Base-by-base conservation (phyloP, 1,140 invertebrate genomes). In the Phenacoccus solenopsis region DNA sequence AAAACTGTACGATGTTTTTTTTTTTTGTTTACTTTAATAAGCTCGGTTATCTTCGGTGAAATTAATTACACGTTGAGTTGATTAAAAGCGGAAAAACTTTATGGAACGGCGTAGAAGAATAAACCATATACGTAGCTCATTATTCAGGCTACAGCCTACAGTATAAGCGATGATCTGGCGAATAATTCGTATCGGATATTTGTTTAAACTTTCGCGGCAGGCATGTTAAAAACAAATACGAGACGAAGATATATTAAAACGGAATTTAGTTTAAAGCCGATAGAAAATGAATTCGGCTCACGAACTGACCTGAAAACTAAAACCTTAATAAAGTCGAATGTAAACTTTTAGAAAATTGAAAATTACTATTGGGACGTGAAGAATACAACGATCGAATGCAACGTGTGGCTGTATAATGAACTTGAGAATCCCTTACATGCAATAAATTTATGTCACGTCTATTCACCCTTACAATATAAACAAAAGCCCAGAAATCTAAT, bases 261-360 rank as follows among this genome's bases (percentile, higher is more conserved):
- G 20, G 38, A 49, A 49, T 49, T 49, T 49, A 9, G 38, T 49
- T n/a, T 49, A n/a, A 2, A 49, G 16, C 38, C 38, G 38, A 49
- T 49, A 16, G 38, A 64, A 64, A 64, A 64, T 27, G 59, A 64
- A 64, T 64, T 64, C 59, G 25, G 13, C 21, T 64, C 59, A 64
- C 59, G 59, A 64, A 64, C 59, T 64, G 59, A 64, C 59, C 59
- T 27, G 59, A 64, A 64, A 64, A 64, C 21, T 25, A 64, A 64
- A 64, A 64, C 59, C 59, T 64, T 64, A 64, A 64, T 64, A 64
- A 64, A 64, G 59, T 64, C 59, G 59, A 64, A 64, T 64, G 59
- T 64, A 64, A 64, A 64, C 59, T 64, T 64, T 64, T 16, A 64
- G 59, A 64, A 64, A 64, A 64, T 64, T 64, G 59, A 64, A 64